phyloP scores from a whole-genome alignment of 1,140 invertebrate species.

The Choristoneura fumiferana region DNA sequence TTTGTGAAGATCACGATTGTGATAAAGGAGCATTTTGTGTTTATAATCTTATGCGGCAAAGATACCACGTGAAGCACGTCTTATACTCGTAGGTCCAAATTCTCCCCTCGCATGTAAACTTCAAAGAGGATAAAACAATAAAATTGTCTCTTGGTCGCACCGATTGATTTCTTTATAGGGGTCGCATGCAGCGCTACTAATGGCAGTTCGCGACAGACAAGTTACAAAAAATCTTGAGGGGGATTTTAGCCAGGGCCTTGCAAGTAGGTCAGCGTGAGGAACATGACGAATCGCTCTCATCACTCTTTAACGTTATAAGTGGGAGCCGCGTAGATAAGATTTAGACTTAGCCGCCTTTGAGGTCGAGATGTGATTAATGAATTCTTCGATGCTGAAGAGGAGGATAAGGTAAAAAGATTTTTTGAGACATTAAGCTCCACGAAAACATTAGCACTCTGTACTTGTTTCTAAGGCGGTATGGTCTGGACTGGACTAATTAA shows the following conservation, averaged over 20 bases:
- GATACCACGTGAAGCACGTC: too few species aligned
- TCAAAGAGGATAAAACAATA: conserved; percentile 39
- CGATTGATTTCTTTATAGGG: conserved; percentile 39
- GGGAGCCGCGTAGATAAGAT: conserved; percentile 41
- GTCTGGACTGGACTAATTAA: conserved; percentile 38
- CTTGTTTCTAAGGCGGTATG: background rate
- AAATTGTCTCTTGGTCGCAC: conserved; percentile 34
- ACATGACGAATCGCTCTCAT: conserved; percentile 58
- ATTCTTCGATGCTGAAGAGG: conserved; percentile 23
- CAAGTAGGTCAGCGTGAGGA: conserved; percentile 47
- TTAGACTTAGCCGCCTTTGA: conserved; percentile 35
- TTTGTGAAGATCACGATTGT: conserved; percentile 8
- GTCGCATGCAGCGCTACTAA: conserved; percentile 27
- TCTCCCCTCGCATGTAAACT: conserved; percentile 4
- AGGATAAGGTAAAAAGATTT: conserved; percentile 22
- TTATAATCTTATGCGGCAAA: background rate
- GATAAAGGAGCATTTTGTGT: conserved; percentile 13
- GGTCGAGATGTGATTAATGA: conserved; percentile 32
- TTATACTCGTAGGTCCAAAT: too few species aligned
- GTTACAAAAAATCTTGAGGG: conserved; percentile 31
- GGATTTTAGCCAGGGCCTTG: conserved; percentile 22
- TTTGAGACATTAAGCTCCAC: conserved; percentile 4
- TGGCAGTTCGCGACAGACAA: conserved; percentile 28
- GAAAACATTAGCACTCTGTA: background rate
- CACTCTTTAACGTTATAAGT: conserved; percentile 39